Percentiles rank a stretch among this genome's conserved stretches.
Evolutionary conservation across 2,113 vertebrate genomes (phyloP).

Genomic region (Atherinomorus stipes): DNA sequence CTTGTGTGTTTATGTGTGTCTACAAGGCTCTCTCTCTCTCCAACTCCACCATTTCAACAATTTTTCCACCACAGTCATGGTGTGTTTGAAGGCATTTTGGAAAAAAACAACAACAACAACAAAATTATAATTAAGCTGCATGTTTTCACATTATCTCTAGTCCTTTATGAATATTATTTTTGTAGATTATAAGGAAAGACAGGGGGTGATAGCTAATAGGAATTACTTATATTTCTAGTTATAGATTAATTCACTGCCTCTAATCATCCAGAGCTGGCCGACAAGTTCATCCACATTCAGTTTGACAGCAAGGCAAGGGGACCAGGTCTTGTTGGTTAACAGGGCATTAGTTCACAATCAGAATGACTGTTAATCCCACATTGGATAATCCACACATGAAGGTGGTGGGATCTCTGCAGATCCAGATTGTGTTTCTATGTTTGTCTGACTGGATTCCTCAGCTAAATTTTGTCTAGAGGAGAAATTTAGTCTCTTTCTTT

Average conservation of each 20-base stretch:
- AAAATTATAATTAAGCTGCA: slow-evolving; percentile 57
- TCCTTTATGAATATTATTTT: slow-evolving; percentile 39
- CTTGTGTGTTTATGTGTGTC: slow-evolving; percentile 10
- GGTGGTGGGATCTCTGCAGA: slow-evolving; percentile 21
- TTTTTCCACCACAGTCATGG: slow-evolving; percentile 58
- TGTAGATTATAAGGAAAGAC: slow-evolving; percentile 27
- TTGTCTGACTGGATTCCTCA: slow-evolving; percentile 33
- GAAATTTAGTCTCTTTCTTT: not conserved
- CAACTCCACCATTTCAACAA: slow-evolving; percentile 42
- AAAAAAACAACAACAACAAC: slow-evolving; percentile 36
- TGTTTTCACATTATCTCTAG: slow-evolving; percentile 43
- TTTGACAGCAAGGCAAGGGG: not conserved
- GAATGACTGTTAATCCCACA: slow-evolving; percentile 68
- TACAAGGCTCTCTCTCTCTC: not conserved
- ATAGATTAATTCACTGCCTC: slow-evolving; percentile 17
- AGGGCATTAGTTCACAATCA: slow-evolving; percentile 59
- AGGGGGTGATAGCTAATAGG: not conserved
- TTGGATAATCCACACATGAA: slow-evolving; percentile 59
- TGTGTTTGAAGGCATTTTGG: slow-evolving; percentile 50
- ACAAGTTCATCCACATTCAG: slow-evolving; percentile 34
- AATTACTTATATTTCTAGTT: slow-evolving; percentile 29
- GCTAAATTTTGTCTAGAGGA: slow-evolving; percentile 35
- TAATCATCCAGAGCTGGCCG: slow-evolving; percentile 33
- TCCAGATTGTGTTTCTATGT: slow-evolving; percentile 21
- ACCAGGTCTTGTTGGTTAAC: slow-evolving; percentile 40